Percentiles rank a stretch among this genome's conserved stretches.
phyloP scores from a whole-genome alignment of 2,888 invertebrate genomes.

The Amiota mariae region DNA sequence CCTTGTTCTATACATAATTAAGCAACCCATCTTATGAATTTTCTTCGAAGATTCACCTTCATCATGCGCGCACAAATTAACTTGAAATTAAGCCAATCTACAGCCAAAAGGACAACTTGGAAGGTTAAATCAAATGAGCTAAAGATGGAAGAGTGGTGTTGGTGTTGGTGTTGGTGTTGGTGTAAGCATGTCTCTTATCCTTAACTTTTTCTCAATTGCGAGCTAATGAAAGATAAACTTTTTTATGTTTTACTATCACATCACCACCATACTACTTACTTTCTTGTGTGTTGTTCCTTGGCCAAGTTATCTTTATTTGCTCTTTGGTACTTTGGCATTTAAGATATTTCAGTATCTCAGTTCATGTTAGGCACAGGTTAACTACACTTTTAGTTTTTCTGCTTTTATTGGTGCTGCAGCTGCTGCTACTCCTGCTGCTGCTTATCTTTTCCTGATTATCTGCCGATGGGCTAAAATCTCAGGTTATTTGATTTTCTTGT shows the following conservation, averaged over 20 bases:
- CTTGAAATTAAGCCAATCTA: slow-evolving; percentile 34
- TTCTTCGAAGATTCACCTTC: neutral
- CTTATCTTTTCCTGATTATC: slow-evolving; percentile 27
- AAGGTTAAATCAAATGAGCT: neutral
- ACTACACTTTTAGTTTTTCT: slow-evolving; percentile 8
- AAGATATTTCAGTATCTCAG: too few relatives aligned
- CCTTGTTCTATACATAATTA: too few relatives aligned
- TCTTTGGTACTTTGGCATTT: too few relatives aligned
- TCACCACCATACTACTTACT: too few relatives aligned
- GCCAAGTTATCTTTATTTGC: too few relatives aligned
- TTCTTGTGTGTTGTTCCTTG: neutral
- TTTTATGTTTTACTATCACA: too few relatives aligned
- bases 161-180: too few relatives aligned
- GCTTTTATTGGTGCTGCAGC: neutral
- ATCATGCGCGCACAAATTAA: slow-evolving; percentile 26
- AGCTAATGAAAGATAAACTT: slow-evolving; percentile 63
- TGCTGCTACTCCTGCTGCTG: slow-evolving; percentile 18
- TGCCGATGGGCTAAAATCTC: neutral
- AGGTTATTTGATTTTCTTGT: neutral
- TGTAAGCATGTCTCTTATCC: neutral
- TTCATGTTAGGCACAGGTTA: too few relatives aligned
- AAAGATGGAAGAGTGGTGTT: neutral
- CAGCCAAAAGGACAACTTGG: slow-evolving; percentile 15
- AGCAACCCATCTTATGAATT: neutral
- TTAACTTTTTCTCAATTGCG: slow-evolving; percentile 43